phyloP scores from a whole-genome alignment of 2,888 invertebrate species.

The Rhodophaea formosa region DNA sequence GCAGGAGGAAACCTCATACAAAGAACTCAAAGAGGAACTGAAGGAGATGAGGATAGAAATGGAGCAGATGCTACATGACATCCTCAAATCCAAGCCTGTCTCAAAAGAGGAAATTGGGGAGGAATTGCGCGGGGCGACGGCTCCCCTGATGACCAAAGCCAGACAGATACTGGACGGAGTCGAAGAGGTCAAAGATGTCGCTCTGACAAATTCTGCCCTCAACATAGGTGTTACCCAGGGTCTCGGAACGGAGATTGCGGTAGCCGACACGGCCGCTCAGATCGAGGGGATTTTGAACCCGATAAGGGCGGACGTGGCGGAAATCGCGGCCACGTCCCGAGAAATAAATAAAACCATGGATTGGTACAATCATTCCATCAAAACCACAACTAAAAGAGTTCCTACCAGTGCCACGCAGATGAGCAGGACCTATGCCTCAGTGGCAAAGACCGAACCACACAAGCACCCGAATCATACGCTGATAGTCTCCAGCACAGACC shows the following conservation, averaged over 20 bases:
- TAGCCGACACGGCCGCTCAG: not conserved
- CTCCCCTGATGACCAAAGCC: not conserved
- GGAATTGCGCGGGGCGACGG: not conserved
- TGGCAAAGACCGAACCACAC: not conserved
- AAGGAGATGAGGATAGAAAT: not conserved
- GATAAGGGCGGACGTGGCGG: not conserved
- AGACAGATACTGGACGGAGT: not conserved
- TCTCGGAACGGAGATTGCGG: not conserved
- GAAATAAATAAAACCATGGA: not conserved
- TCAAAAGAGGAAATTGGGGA: not conserved
- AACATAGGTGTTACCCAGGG: not conserved
- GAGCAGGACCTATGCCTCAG: not conserved
- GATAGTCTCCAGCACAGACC: not conserved
- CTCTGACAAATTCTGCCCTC: not conserved
- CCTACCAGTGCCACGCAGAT: no score
- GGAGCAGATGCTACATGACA: not conserved
- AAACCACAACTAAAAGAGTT: not conserved
- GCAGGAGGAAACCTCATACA: not conserved
- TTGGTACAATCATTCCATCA: not conserved
- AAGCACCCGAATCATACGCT: not conserved
- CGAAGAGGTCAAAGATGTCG: not conserved
- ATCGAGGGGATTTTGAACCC: not conserved
- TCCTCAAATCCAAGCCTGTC: no score
- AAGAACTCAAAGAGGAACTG: not conserved
- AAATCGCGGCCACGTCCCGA: not conserved